Conservation (phyloP, 1,140 invertebrate species). For the Zaprionus vittiger region DNA sequence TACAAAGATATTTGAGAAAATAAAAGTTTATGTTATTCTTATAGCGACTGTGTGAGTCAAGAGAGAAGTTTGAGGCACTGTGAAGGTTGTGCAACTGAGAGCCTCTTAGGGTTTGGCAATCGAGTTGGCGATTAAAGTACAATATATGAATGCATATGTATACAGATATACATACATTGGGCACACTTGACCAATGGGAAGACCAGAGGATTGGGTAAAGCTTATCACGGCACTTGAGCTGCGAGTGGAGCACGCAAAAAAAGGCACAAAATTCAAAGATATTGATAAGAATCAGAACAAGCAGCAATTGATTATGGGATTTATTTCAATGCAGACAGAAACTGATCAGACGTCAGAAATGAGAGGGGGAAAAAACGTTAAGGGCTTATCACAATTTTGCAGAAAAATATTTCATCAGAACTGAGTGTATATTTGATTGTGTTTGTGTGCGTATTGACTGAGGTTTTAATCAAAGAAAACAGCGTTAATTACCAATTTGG, state of each 20-base stretch:
- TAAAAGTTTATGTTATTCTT: slow-evolving; percentile 11
- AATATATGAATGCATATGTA: neutral
- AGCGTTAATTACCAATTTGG: slow-evolving; percentile 69
- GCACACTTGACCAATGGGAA: slow-evolving; percentile 37
- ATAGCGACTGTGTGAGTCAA: slow-evolving; percentile 17
- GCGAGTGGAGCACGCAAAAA: neutral
- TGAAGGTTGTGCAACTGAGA: slow-evolving; percentile 27
- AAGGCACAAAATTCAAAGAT: slow-evolving; percentile 22
- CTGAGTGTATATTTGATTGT: slow-evolving; percentile 10
- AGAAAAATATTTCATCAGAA: slow-evolving; percentile 26
- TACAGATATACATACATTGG: slow-evolving; percentile 8
- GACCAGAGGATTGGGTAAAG: slow-evolving; percentile 34
- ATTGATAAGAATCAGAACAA: slow-evolving; percentile 54
- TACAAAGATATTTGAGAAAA: slow-evolving; percentile 28
- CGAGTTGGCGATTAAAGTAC: slow-evolving; percentile 17
- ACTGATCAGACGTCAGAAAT: neutral
- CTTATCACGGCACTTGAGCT: slow-evolving; percentile 57
- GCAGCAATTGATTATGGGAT: slow-evolving; percentile 12
- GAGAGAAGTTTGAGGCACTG: neutral
- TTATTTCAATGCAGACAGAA: neutral
- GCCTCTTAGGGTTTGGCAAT: slow-evolving; percentile 8
- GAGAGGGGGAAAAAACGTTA: neutral
- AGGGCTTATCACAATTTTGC: slow-evolving; percentile 26
- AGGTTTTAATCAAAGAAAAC: slow-evolving; percentile 51
- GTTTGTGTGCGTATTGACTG: slow-evolving; percentile 36